phyloP scores from a whole-genome alignment of 2,888 invertebrate species.

The Athetis lepigone region DNA sequence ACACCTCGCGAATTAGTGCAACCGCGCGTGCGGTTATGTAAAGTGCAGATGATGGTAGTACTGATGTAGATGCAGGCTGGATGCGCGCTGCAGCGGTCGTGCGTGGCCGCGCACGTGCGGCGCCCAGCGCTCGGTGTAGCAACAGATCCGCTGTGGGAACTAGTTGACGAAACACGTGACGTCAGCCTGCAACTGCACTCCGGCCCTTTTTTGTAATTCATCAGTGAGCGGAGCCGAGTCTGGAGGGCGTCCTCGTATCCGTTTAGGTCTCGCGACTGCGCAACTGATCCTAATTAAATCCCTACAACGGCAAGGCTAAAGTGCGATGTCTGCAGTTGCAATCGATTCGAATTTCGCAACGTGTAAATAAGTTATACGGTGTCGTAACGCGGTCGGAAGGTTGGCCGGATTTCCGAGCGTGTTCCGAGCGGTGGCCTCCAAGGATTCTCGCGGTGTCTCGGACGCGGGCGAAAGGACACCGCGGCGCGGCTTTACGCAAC shows the following conservation, averaged over 20 bases:
- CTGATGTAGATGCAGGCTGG: conserved; percentile 37
- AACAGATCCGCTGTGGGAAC: conserved; percentile 81
- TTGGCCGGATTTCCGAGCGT: conserved; percentile 91
- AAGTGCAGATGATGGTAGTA: conserved; percentile 29
- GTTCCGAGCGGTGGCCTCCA: conserved; percentile 88
- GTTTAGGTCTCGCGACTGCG: conserved; percentile 87
- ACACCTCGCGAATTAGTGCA: conserved; percentile 38
- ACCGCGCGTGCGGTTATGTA: conserved; percentile 28
- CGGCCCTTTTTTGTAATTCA: conserved; percentile 83
- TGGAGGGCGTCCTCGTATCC: conserved; percentile 89
- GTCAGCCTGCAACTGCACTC: conserved; percentile 78
- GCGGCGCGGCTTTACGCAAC: conserved; percentile 76
- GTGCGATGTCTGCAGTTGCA: conserved; percentile 90
- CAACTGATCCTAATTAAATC: conserved; percentile 91
- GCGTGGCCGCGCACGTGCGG: conserved; percentile 65
- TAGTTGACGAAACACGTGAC: conserved; percentile 81
- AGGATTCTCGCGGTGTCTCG: conserved; percentile 87
- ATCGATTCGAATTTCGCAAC: conserved; percentile 90
- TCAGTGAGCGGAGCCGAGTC: conserved; percentile 84
- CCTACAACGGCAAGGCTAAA: conserved; percentile 89
- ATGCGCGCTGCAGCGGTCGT: conserved; percentile 44
- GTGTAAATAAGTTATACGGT: conserved; percentile 89
- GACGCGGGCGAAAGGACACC: conserved; percentile 84
- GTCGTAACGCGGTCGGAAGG: conserved; percentile 90
- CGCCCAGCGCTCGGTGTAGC: conserved; percentile 68